Percentiles rank a stretch among this genome's conserved stretches.
Evolutionary conservation across 64 coral and sea anemone species (phyloP).

Genomic region (Orbicella faveolata): DNA sequence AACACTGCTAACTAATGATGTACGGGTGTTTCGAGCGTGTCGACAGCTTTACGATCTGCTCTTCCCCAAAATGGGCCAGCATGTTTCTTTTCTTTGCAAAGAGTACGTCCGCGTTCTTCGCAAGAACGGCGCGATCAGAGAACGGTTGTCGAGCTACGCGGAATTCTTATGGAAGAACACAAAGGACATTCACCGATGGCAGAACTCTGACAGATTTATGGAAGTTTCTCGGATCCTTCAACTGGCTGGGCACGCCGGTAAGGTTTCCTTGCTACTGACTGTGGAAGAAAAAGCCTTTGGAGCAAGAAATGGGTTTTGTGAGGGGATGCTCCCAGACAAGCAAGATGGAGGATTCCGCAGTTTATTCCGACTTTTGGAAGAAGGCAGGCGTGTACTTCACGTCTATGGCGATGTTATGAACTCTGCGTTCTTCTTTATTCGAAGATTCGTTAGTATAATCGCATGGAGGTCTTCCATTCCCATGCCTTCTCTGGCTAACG

Average conservation of each 20-base stretch:
- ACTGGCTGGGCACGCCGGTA: slow-evolving; percentile 32
- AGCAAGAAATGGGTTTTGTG: slow-evolving; percentile 11
- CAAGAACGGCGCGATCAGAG: slow-evolving; percentile 24
- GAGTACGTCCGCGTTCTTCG: slow-evolving; percentile 36
- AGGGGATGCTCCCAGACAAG: slow-evolving; percentile 37
- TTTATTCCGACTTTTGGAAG: slow-evolving; percentile 40
- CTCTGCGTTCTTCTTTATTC: slow-evolving; percentile 24
- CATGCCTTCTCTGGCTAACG: slow-evolving; percentile 46
- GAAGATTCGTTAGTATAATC: slow-evolving; percentile 45
- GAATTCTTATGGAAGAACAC: slow-evolving; percentile 37
- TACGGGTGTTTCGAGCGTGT: slow-evolving; percentile 40
- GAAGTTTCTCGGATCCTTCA: slow-evolving; percentile 58
- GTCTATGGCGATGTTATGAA: slow-evolving; percentile 53
- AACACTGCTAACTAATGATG: slow-evolving; percentile 26
- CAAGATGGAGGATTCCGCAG: slow-evolving; percentile 19
- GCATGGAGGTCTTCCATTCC: slow-evolving; percentile 48
- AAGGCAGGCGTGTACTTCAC: slow-evolving; percentile 17
- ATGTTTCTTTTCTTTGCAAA: slow-evolving; percentile 30
- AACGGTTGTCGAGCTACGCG: slow-evolving; percentile 43
- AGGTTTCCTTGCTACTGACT: slow-evolving; percentile 28
- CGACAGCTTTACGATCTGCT: slow-evolving; percentile 49
- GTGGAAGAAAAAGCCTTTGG: slow-evolving; percentile 48
- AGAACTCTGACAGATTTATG: slow-evolving; percentile 59
- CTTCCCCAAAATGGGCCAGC: slow-evolving; percentile 66
- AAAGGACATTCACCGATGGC: slow-evolving; percentile 21